Percentiles rank a stretch among this genome's conserved stretches.
Evolutionary conservation across 2,113 vertebrate genomes (phyloP).

Genomic region (Chrysochloris asiatica): DNA sequence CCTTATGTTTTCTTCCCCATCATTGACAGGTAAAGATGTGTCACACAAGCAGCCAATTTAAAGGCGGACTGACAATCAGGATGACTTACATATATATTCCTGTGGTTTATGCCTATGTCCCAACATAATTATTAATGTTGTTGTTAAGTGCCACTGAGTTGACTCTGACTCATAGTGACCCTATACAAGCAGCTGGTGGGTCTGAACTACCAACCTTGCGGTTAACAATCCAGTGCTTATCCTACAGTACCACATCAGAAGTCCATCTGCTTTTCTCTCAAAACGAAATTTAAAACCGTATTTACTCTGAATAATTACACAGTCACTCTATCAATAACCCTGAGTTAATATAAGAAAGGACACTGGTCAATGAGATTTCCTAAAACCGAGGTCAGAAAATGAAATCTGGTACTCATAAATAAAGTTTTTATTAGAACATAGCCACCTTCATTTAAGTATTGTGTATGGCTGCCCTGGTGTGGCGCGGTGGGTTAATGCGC

Average conservation of each 20-base stretch:
- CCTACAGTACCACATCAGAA: too few species aligned
- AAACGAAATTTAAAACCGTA: background rate
- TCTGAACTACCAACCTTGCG: too few species aligned
- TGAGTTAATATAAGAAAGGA: constrained; percentile 1
- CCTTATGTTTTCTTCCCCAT: constrained; percentile 6
- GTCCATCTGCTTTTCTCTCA: background rate
- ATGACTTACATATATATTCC: background rate
- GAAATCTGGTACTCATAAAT: background rate
- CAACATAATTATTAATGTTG: background rate
- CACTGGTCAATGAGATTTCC: background rate
- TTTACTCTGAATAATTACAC: constrained; percentile 6
- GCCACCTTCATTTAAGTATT: background rate
- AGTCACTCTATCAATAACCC: background rate
- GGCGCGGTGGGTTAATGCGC: too few species aligned
- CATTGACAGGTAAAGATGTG: background rate
- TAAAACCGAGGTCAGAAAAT: background rate
- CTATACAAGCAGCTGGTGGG: too few species aligned
- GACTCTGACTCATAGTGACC: too few species aligned
- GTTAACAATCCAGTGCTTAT: too few species aligned
- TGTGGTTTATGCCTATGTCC: background rate
- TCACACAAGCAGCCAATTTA: background rate
- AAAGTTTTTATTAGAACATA: background rate
- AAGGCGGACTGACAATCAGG: background rate
- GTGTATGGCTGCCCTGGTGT: background rate
- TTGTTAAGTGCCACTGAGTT: too few species aligned